Evolutionary conservation across 2,888 invertebrate genomes (phyloP).

Genomic region (Thymelicus lineola): DNA sequence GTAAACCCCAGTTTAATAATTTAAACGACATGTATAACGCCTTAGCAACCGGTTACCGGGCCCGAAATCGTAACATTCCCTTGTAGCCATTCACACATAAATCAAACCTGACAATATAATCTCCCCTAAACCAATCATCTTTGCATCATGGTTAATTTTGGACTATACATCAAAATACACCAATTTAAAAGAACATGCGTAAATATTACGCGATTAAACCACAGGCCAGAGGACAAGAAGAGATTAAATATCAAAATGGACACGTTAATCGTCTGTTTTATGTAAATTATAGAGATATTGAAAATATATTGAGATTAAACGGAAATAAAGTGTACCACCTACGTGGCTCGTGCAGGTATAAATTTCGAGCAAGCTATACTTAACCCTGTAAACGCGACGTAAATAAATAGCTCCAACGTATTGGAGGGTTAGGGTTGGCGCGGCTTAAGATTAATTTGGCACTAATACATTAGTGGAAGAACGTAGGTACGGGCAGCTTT

Average conservation of each 20-base stretch:
- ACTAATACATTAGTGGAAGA: slow-evolving; percentile 27
- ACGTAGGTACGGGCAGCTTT: not conserved
- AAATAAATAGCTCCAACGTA: slow-evolving; percentile 63
- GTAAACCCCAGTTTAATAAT: too few relatives aligned
- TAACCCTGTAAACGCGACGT: slow-evolving; percentile 61
- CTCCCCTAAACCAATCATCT: not conserved
- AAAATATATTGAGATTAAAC: slow-evolving; percentile 30
- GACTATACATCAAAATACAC: slow-evolving; percentile 19
- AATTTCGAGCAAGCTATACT: slow-evolving; percentile 66
- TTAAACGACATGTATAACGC: too few relatives aligned
- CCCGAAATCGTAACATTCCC: too few relatives aligned
- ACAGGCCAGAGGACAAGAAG: not conserved
- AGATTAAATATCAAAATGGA: slow-evolving; percentile 30
- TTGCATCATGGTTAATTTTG: slow-evolving; percentile 16
- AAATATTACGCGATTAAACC: slow-evolving; percentile 1
- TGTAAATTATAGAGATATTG: slow-evolving; percentile 30
- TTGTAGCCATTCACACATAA: not conserved
- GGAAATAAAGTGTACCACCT: slow-evolving; percentile 37
- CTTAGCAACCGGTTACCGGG: too few relatives aligned
- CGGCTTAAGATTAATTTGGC: slow-evolving; percentile 28
- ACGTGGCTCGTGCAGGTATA: slow-evolving; percentile 49
- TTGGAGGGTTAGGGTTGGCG: slow-evolving; percentile 55
- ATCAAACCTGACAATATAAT: not conserved
- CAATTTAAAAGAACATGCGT: slow-evolving; percentile 4
- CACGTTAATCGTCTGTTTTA: slow-evolving; percentile 25